Percentiles rank a stretch among this genome's conserved stretches.
Conservation (phyloP, 2,797 vertebrate genomes). For the Petrocephalus schoutedeni region DNA sequence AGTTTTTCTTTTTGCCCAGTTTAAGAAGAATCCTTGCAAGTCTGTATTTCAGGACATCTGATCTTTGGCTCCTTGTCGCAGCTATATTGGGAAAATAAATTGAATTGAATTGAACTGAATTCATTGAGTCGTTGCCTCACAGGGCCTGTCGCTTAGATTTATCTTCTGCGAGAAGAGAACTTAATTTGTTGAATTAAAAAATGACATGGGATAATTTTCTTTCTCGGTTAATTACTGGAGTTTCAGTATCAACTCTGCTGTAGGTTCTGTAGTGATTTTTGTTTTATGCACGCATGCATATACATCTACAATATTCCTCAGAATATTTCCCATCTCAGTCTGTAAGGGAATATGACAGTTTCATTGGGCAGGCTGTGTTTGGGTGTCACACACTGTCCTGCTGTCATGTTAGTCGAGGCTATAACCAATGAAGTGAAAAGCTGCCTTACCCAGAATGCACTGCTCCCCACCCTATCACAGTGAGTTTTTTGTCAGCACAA, state of each 20-base stretch:
- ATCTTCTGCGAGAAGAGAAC: neutral
- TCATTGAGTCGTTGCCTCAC: neutral
- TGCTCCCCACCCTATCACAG: neutral
- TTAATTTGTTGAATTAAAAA: slow-evolving; percentile 6
- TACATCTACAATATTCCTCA: neutral
- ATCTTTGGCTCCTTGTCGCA: neutral
- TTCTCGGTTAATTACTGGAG: neutral
- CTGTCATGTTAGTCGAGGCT: neutral
- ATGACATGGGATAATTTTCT: neutral
- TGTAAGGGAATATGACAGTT: slow-evolving; percentile 2
- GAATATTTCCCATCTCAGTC: neutral
- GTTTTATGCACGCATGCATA: neutral
- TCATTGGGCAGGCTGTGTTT: neutral
- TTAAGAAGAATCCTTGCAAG: neutral
- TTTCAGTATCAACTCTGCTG: neutral
- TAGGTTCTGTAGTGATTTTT: neutral
- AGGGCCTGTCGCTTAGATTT: neutral
- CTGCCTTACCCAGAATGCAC: neutral
- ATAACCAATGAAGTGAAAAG: neutral
- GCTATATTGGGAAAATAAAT: slow-evolving; percentile 7
- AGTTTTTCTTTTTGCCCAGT: neutral
- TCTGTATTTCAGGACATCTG: neutral
- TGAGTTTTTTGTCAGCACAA: neutral
- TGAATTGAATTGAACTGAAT: slow-evolving; percentile 7
- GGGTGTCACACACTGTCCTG: neutral